phyloP scores from a whole-genome alignment of 2,113 vertebrate genomes.

The Eptesicus fuscus region DNA sequence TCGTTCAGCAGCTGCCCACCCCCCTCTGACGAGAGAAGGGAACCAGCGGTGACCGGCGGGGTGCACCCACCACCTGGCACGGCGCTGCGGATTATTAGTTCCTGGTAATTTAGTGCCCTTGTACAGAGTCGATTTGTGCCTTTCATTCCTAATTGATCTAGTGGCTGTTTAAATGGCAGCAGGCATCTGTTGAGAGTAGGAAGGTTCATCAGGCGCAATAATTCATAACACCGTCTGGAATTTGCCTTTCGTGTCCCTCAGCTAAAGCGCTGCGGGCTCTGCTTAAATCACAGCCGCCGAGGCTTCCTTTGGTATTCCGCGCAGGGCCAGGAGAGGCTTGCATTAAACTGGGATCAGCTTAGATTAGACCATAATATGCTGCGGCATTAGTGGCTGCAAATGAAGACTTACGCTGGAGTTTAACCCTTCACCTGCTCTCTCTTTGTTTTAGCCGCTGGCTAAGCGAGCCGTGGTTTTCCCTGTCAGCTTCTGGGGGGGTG shows the following conservation, averaged over 20 bases:
- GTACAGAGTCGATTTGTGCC: conserved; percentile 78
- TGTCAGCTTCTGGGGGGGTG: background rate
- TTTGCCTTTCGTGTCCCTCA: conserved; percentile 86
- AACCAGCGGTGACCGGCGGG: conserved; percentile 32
- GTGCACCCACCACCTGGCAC: conserved; percentile 78
- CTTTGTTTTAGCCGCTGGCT: conserved; percentile 60
- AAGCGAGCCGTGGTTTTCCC: conserved; percentile 32
- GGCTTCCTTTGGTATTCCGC: conserved; percentile 82
- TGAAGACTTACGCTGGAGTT: conserved; percentile 87
- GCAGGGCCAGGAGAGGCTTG: conserved; percentile 87
- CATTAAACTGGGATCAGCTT: conserved; percentile 99
- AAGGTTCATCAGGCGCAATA: conserved; percentile 81
- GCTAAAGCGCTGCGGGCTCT: conserved; percentile 81
- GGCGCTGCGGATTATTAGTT: conserved; percentile 81
- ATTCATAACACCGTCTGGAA: conserved; percentile 82
- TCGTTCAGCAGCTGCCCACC: background rate
- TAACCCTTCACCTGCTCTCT: conserved; percentile 80
- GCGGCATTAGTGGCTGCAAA: conserved; percentile 94
- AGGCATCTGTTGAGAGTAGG: conserved; percentile 78
- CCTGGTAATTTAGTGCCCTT: conserved; percentile 82
- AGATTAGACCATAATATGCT: conserved; percentile 98
- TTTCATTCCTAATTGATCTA: conserved; percentile 81
- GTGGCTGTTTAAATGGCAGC: conserved; percentile 82
- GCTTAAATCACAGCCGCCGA: conserved; percentile 83
- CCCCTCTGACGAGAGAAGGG: conserved; percentile 52